Percentiles rank a stretch among this genome's conserved stretches.
Evolutionary conservation across 2,797 vertebrate genomes (phyloP).

Genomic region (Adelosebastes latens): DNA sequence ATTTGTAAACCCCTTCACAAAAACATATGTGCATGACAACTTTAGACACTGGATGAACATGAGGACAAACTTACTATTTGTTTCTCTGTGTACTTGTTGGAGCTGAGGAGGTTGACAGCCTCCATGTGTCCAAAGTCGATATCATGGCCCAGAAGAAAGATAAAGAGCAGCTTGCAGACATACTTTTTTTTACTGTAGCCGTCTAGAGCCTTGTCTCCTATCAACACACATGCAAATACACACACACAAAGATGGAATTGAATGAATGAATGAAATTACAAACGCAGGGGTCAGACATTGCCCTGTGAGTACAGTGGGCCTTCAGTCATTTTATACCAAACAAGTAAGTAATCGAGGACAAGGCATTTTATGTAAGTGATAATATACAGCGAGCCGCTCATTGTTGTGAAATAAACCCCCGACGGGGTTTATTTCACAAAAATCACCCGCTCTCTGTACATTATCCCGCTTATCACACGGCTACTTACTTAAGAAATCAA

Average conservation of each 20-base stretch:
- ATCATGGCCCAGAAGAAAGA: slow-evolving; percentile 93
- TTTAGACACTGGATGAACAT: background rate
- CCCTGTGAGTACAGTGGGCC: background rate
- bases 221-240: background rate
- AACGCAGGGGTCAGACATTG: background rate
- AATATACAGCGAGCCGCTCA: background rate
- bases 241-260: background rate
- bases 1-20: background rate
- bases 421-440: too few species aligned
- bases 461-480: too few species aligned
- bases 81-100: slow-evolving; percentile 95
- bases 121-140: slow-evolving; percentile 97
- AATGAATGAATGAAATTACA: slow-evolving; percentile 1
- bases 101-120: slow-evolving; percentile 92
- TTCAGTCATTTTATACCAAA: background rate
- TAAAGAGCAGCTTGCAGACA: slow-evolving; percentile 94
- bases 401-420: too few species aligned
- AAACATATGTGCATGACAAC: background rate
- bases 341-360: background rate
- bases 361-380: background rate
- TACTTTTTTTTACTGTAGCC: slow-evolving; percentile 93
- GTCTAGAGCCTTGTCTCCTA: slow-evolving; percentile 77
- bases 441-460: too few species aligned
- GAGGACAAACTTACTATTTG: slow-evolving; percentile 87
- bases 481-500: too few species aligned